Base-by-base conservation (phyloP, 2,888 invertebrate genomes). In the Scaptomyza caliginosa region DNA sequence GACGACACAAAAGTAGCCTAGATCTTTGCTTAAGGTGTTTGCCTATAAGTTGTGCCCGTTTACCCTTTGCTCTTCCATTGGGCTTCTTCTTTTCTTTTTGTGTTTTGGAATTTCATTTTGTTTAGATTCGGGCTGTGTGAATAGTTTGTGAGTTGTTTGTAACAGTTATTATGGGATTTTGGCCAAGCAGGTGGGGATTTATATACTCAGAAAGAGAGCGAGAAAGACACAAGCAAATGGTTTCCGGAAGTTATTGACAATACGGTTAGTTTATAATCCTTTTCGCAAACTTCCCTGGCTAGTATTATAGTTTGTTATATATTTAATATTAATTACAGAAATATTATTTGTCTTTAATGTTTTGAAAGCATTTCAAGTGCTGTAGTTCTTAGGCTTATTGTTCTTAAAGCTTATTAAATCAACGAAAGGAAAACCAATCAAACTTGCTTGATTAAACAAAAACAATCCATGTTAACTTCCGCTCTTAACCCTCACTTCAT, bases 1-100 rank as follows among this genome's bases (percentile, higher is more conserved):
- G n/a, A 43, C 69, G 60, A 62, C 77, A 78, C 69, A 48, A 65
- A 86, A 88, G 81, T 86, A 75, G 81, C 81, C 62, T 51, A 65
- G 66, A 64, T 67, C 52, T 52, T 56, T 46, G 50, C 43, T 57
- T 43, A 32, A 39, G 28, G 34, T 16, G 55, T 39, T 21, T 24
- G 24, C 24, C 26, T 26, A 6, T n/a, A 43, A 24, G 21, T 28
- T 28, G 8, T 4, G 16, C 4, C 7, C 17, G 17, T 17, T 40
- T 23, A 4, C 13, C 13, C 5, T 24, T 17, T 34, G 11, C 50
- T 19, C 10, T n/a, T 5, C n/a, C 45, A 10, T 30, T 30, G 6
- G 23, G 39, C 26, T 11, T 42, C 21, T 50, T 54, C 50, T 38
- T 70, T 54, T 49, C 40, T 34, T 45, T 26, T 21, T 24, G 5